Evolutionary conservation across 1,140 invertebrate species (phyloP).

Genomic region (Gonatopus flavifemur): DNA sequence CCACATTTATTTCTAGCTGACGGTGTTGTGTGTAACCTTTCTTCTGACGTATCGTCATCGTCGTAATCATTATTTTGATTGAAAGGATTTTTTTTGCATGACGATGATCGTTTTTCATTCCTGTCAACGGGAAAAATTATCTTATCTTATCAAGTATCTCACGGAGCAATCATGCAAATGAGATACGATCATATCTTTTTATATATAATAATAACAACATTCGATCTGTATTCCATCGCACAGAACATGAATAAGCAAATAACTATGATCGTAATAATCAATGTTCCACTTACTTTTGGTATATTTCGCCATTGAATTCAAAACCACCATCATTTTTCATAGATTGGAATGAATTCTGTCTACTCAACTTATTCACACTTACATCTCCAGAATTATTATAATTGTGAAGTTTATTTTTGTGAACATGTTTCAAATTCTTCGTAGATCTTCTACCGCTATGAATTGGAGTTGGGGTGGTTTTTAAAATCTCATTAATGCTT

Average conservation of each 20-base stretch:
- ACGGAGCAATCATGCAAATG: neutral
- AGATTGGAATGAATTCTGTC: no score
- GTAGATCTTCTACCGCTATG: constrained; percentile 30
- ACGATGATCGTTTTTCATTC: constrained; percentile 2
- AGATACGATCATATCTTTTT: no score
- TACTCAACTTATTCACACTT: no score
- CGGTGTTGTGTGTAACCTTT: constrained; percentile 18
- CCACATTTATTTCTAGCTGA: constrained; percentile 42
- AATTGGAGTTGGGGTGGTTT: constrained; percentile 38
- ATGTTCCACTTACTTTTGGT: no score
- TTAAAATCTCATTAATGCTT: constrained; percentile 36
- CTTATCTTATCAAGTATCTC: neutral
- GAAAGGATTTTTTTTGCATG: constrained; percentile 1
- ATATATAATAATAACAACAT: no score
- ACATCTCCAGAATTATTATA: no score
- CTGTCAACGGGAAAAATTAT: neutral
- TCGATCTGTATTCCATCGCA: no score
- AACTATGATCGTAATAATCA: no score
- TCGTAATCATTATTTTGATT: constrained; percentile 2
- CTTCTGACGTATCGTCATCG: neutral
- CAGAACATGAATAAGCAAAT: no score
- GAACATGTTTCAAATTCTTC: constrained; percentile 19
- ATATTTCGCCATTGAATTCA: no score
- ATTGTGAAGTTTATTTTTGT: constrained; percentile 19
- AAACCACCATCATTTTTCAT: no score